phyloP scores from a whole-genome alignment of 2,113 vertebrate genomes.

The Microtus oregoni region DNA sequence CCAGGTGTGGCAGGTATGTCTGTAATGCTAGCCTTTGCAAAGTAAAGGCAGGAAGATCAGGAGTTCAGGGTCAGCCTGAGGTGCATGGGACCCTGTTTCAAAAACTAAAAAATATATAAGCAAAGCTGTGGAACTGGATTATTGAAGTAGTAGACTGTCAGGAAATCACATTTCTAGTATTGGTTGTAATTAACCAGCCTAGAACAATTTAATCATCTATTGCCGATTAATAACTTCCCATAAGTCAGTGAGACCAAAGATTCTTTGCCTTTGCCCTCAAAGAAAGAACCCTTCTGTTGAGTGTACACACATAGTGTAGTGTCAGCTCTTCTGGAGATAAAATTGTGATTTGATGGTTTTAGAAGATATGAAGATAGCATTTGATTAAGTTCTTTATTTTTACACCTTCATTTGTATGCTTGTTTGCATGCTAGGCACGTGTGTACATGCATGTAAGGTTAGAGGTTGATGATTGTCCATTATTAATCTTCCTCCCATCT shows the following conservation, averaged over 20 bases:
- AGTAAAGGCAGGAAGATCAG: not conserved
- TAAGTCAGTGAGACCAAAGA: conserved; percentile 25
- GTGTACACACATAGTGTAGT: not conserved
- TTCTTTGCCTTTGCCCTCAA: not conserved
- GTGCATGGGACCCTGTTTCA: not conserved
- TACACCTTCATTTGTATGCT: not conserved
- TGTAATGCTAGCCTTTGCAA: not conserved
- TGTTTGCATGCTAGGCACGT: not conserved
- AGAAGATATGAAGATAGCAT: conserved; percentile 40
- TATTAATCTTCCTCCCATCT: not conserved
- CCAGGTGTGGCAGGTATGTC: not conserved
- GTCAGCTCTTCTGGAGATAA: not conserved
- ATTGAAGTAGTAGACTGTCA: conserved; percentile 7
- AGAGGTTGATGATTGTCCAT: not conserved
- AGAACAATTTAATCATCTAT: not conserved
- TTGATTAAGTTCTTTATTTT: not conserved
- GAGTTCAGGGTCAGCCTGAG: not conserved
- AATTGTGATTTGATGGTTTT: conserved; percentile 3
- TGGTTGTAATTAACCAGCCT: not conserved
- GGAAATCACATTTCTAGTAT: conserved; percentile 23
- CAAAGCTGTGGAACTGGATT: conserved; percentile 10
- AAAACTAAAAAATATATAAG: not conserved
- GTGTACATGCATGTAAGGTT: not conserved
- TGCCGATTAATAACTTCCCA: not conserved
- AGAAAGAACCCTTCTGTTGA: not conserved